phyloP scores from a whole-genome alignment of 2,888 invertebrate genomes.

The Cheilosia pagana region DNA sequence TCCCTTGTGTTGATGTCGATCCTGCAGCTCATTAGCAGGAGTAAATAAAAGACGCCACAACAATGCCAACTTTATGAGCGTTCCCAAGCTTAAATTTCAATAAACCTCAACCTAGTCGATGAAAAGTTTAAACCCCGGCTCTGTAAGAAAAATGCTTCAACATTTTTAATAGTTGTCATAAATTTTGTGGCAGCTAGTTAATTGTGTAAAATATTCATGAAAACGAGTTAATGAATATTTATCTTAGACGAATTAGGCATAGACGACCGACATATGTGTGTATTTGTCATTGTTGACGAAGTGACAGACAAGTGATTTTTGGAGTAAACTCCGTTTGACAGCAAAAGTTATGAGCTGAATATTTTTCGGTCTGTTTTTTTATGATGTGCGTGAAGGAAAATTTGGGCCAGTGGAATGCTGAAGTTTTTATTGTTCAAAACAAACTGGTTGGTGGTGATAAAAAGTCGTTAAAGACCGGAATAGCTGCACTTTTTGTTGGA shows the following conservation, averaged over 20 bases:
- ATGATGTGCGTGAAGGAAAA: slow-evolving; percentile 59
- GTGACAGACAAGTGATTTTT: slow-evolving; percentile 42
- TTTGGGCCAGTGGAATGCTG: slow-evolving; percentile 52
- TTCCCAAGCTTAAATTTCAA: slow-evolving; percentile 40
- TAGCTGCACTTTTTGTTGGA: slow-evolving; percentile 30
- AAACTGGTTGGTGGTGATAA: slow-evolving; percentile 39
- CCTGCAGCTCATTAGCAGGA: slow-evolving; percentile 36
- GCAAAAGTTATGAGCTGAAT: slow-evolving; percentile 45
- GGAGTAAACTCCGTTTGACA: slow-evolving; percentile 32
- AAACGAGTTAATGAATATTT: slow-evolving; percentile 71
- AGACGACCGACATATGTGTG: slow-evolving; percentile 4
- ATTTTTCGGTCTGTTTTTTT: slow-evolving; percentile 34
- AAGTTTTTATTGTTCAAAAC: slow-evolving; percentile 34
- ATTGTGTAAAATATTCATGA: slow-evolving; percentile 73
- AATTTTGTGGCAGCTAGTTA: slow-evolving; percentile 66
- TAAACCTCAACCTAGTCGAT: slow-evolving; percentile 34
- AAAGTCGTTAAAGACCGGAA: slow-evolving; percentile 12
- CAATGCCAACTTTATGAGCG: slow-evolving; percentile 32
- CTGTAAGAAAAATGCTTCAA: slow-evolving; percentile 12
- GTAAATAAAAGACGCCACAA: slow-evolving; percentile 4
- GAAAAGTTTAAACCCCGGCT: slow-evolving; percentile 22
- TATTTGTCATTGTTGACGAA: slow-evolving; percentile 19
- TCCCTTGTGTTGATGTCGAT: slow-evolving; percentile 48
- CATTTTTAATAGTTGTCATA: slow-evolving; percentile 68
- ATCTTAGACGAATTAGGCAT: slow-evolving; percentile 42